Evolutionary conservation across 2,888 invertebrate species (phyloP).

Genomic region (Zonitis immaculata): DNA sequence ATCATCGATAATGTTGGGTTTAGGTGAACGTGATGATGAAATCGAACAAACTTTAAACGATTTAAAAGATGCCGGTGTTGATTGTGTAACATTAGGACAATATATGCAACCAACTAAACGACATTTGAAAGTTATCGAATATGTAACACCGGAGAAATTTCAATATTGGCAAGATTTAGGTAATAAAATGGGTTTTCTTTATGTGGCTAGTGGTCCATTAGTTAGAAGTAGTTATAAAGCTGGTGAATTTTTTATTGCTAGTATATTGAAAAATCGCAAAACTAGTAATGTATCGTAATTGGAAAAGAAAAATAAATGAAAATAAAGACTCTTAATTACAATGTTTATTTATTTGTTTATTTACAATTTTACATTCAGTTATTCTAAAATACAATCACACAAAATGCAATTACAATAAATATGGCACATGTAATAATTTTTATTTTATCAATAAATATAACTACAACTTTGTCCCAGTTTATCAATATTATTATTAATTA

Average conservation of each 20-base stretch:
- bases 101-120: slow-evolving; percentile 99
- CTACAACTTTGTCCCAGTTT: slow-evolving; percentile 12
- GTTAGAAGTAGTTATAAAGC: slow-evolving; percentile 97
- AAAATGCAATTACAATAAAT: slow-evolving; percentile 42
- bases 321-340: slow-evolving; percentile 21
- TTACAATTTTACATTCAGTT: slow-evolving; percentile 41
- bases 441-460: slow-evolving; percentile 6
- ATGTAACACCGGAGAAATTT: slow-evolving; percentile 93
- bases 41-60: slow-evolving; percentile 84
- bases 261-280: slow-evolving; percentile 64
- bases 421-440: slow-evolving; percentile 41
- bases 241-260: slow-evolving; percentile 89
- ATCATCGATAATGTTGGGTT: slow-evolving; percentile 96
- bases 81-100: slow-evolving; percentile 95
- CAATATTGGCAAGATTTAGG: slow-evolving; percentile 81
- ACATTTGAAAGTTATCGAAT: slow-evolving; percentile 88
- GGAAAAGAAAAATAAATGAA: background rate
- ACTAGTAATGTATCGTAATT: slow-evolving; percentile 34
- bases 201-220: slow-evolving; percentile 95
- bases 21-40: slow-evolving; percentile 86
- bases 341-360: slow-evolving; percentile 35
- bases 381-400: slow-evolving; percentile 40
- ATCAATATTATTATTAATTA: too few species aligned
- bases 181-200: slow-evolving; percentile 82
- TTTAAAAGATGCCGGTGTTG: slow-evolving; percentile 75